Evolutionary conservation across 2,888 invertebrate species (phyloP).

Genomic region (Drosophila tripunctata): DNA sequence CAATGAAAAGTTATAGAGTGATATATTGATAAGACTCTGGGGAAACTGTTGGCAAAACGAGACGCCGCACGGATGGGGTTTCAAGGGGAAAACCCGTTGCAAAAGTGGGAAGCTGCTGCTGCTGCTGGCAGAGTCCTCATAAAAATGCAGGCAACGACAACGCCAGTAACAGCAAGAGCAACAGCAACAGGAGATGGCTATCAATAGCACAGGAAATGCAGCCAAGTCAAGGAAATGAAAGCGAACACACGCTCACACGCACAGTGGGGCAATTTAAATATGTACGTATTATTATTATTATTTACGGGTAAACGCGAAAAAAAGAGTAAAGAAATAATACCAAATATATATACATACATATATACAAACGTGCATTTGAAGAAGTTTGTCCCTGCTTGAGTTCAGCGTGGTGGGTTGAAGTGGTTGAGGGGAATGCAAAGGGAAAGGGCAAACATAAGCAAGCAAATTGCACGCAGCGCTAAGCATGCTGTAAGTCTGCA

Average conservation of each 20-base stretch:
- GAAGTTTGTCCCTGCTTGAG: conserved; percentile 12
- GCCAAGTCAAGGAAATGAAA: conserved; percentile 20
- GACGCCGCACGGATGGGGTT: neutral
- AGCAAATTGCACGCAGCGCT: conserved; percentile 65
- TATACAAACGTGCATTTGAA: too few species aligned
- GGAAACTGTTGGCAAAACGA: conserved; percentile 8
- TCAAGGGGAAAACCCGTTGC: neutral
- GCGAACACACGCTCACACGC: conserved; percentile 6
- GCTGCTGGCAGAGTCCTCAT: conserved; percentile 47
- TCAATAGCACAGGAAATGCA: conserved; percentile 69
- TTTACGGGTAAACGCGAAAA: conserved; percentile 57
- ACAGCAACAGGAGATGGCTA: conserved; percentile 64
- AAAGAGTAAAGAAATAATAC: conserved; percentile 24
- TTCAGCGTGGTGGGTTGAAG: neutral
- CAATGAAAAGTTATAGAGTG: conserved; percentile 47
- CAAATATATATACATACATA: conserved; percentile 30
- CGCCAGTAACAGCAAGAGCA: conserved; percentile 42
- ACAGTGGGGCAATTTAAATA: conserved; percentile 68
- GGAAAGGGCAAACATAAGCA: conserved; percentile 25
- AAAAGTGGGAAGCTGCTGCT: conserved; percentile 43
- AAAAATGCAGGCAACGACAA: conserved; percentile 54
- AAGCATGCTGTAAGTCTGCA: conserved; percentile 20
- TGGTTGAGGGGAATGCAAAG: neutral
- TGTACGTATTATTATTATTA: conserved; percentile 72
- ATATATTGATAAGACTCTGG: conserved; percentile 68